Conservation (phyloP, 2,888 invertebrate genomes). For the Netelia melanura region DNA sequence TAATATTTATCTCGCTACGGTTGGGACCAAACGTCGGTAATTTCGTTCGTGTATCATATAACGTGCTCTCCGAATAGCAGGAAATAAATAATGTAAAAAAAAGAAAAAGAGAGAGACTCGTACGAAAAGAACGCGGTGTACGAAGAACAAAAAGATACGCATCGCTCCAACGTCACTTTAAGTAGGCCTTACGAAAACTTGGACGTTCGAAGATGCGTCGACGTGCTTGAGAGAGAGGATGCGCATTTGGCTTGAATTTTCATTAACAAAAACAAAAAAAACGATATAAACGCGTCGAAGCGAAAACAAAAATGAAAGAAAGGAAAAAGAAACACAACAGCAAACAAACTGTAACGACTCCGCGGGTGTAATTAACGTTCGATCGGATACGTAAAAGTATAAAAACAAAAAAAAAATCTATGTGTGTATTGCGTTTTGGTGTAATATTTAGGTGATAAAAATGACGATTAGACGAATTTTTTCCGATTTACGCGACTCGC, state of each 20-base stretch:
- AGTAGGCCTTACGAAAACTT: not conserved
- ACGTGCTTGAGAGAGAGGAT: not conserved
- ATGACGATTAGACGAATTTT: not conserved
- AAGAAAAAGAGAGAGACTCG: not conserved
- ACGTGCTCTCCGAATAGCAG: conserved; percentile 16
- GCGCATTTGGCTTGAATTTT: not conserved
- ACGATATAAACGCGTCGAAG: not conserved
- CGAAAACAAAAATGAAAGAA: not conserved
- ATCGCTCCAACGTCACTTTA: not conserved
- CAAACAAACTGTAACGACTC: not conserved
- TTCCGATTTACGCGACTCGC: not conserved
- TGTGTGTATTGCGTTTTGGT: not conserved
- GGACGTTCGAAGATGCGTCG: conserved; percentile 1
- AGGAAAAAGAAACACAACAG: not conserved
- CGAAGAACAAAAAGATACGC: too few relatives aligned
- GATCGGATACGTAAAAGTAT: not conserved
- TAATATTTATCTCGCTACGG: conserved; percentile 73
- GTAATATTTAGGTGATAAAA: not conserved
- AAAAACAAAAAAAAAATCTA: not conserved
- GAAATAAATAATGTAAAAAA: not conserved
- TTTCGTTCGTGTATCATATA: conserved; percentile 55
- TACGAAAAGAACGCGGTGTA: not conserved
- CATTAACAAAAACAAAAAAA: not conserved
- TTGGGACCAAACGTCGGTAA: conserved; percentile 75
- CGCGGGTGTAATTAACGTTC: conserved; percentile 23